phyloP scores from a whole-genome alignment of 2,888 invertebrate genomes.

The Idaea aversata region DNA sequence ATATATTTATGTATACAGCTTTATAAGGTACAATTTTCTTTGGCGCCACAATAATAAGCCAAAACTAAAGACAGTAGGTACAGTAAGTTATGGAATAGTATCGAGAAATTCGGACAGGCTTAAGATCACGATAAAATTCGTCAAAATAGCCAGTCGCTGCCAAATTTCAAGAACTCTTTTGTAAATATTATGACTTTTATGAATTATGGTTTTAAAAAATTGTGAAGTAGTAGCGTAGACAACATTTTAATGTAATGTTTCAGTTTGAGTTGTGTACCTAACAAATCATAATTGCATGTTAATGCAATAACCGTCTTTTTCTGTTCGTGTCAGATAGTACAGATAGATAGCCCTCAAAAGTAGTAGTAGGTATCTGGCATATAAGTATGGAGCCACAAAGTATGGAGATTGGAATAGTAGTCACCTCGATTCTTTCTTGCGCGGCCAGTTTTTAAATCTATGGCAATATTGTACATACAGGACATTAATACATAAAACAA shows the following conservation, averaged over 20 bases:
- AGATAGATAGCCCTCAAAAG: too few relatives aligned
- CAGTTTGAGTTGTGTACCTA: too few relatives aligned
- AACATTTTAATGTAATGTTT: background rate
- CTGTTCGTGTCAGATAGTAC: too few relatives aligned
- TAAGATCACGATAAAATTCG: slow-evolving; percentile 22
- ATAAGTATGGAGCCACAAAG: too few relatives aligned
- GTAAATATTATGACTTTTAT: slow-evolving; percentile 1
- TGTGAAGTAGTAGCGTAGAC: background rate
- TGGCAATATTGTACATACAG: too few relatives aligned
- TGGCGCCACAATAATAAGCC: background rate
- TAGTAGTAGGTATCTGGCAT: too few relatives aligned
- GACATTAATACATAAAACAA: too few relatives aligned
- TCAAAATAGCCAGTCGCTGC: slow-evolving; percentile 19
- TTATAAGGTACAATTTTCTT: background rate
- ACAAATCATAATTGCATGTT: too few relatives aligned
- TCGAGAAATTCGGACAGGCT: slow-evolving; percentile 20
- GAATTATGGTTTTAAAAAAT: background rate
- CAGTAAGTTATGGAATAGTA: slow-evolving; percentile 11
- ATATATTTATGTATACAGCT: background rate
- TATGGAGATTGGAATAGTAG: too few relatives aligned
- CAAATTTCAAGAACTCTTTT: slow-evolving; percentile 11
- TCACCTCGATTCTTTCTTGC: too few relatives aligned
- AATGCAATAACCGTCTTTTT: too few relatives aligned
- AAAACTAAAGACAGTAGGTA: background rate
- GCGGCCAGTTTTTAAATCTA: too few relatives aligned